These are phyloP conservation scores for Euura lappo DNA, from an alignment of 1,140 invertebrate genomes.

Conservation along the genomic window DNA sequence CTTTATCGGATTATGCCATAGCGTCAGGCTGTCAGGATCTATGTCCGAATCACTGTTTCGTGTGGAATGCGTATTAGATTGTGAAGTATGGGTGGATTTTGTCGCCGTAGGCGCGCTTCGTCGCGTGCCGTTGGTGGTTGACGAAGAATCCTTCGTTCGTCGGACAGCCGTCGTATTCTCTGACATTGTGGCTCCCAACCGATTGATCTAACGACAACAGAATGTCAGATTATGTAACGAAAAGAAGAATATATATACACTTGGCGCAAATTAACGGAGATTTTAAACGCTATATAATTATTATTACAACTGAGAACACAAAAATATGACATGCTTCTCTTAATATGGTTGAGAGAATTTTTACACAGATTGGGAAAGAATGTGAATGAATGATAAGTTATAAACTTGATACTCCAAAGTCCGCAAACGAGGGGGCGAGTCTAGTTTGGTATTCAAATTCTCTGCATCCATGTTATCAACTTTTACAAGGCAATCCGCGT, in stretches of 20 bases:
- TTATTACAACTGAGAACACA: too few species aligned
- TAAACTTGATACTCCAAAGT: neutral
- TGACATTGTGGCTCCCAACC: slow-evolving; percentile 46
- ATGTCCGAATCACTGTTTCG: slow-evolving; percentile 25
- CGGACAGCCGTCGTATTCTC: slow-evolving; percentile 48
- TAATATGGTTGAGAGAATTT: neutral
- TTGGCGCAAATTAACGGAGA: too few species aligned
- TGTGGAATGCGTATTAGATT: slow-evolving; percentile 18
- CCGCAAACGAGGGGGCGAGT: neutral
- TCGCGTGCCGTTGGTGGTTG: slow-evolving; percentile 48
- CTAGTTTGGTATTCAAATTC: neutral
- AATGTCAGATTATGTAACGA: too few species aligned
- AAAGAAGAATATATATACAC: too few species aligned
- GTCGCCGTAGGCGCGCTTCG: slow-evolving; percentile 29
- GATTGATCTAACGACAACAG: slow-evolving; percentile 43
- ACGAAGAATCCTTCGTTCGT: slow-evolving; percentile 45
- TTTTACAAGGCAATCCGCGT: neutral
- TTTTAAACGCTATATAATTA: too few species aligned
- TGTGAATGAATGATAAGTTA: neutral
- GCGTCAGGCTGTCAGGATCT: slow-evolving; percentile 73
- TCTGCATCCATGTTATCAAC: neutral
- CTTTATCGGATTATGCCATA: slow-evolving; percentile 85
- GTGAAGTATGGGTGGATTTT: neutral
- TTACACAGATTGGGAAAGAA: neutral
- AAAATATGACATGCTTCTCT: neutral